Percentiles rank a stretch among this genome's conserved stretches.
Evolutionary conservation across 2,113 vertebrate species (phyloP).

Genomic region (Callaeas wilsoni): DNA sequence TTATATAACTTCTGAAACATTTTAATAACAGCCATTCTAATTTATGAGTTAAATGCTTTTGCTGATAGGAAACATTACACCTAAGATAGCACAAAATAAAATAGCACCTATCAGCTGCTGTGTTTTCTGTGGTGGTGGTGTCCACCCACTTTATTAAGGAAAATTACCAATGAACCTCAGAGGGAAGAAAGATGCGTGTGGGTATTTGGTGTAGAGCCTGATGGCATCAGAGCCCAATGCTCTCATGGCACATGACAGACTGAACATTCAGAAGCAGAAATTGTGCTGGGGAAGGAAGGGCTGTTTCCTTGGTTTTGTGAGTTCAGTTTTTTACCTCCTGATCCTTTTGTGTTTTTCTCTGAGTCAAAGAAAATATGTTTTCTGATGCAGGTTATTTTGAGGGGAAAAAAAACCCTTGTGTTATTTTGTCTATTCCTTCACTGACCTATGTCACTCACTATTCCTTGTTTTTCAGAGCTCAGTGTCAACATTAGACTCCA

Average conservation of each 20-base stretch:
- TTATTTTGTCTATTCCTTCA: neutral
- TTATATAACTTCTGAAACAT: neutral
- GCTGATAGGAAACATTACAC: neutral
- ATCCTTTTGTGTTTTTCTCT: neutral
- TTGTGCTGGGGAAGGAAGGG: accelerated
- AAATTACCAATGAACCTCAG: neutral
- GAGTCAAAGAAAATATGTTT: neutral
- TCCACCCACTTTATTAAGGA: neutral
- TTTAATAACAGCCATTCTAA: neutral
- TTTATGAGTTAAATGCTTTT: neutral
- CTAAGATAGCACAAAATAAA: neutral
- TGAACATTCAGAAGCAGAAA: neutral
- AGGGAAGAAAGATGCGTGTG: neutral
- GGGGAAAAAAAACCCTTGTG: neutral
- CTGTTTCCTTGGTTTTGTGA: neutral
- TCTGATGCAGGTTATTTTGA: neutral
- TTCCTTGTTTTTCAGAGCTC: neutral
- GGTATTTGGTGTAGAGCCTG: neutral
- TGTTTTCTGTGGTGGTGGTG: neutral
- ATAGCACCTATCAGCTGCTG: neutral
- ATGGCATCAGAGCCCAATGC: neutral
- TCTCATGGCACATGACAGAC: neutral
- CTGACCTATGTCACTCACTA: neutral
- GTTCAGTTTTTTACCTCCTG: neutral
- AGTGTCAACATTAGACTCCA: neutral